phyloP scores from a whole-genome alignment of 2,797 vertebrate genomes.

The Myripristis murdjan region DNA sequence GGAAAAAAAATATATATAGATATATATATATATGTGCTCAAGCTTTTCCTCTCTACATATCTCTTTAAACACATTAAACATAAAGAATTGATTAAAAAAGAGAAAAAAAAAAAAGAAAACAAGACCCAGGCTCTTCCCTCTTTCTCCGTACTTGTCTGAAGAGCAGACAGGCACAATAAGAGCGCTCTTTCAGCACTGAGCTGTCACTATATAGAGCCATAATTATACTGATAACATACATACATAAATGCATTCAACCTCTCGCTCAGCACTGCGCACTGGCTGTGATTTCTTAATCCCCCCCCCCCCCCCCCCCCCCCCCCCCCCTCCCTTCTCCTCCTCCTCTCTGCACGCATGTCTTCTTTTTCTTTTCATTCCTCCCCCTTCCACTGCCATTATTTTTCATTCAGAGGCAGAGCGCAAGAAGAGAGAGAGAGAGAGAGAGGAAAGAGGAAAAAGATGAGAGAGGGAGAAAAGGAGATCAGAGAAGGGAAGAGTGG shows the following conservation, averaged over 20 bases:
- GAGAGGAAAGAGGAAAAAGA: neutral
- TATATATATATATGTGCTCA: too few relatives aligned
- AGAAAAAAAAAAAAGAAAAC: constrained; percentile 43
- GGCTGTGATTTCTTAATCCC: constrained; percentile 85
- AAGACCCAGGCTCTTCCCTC: constrained; percentile 55
- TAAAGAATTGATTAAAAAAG: constrained; percentile 67
- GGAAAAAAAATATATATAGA: constrained; percentile 21
- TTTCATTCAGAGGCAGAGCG: constrained; percentile 86
- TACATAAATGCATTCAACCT: constrained; percentile 85
- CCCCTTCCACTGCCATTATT: constrained; percentile 89
- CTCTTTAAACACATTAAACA: constrained; percentile 71
- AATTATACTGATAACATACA: constrained; percentile 87
- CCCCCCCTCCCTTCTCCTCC: too few relatives aligned
- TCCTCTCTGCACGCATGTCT: constrained; percentile 74
- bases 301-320: too few relatives aligned
- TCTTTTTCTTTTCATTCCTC: constrained; percentile 80
- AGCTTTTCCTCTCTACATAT: constrained; percentile 57
- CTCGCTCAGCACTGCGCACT: constrained; percentile 74
- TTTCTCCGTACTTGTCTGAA: constrained; percentile 67
- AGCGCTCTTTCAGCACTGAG: constrained; percentile 83
- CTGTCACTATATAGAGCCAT: constrained; percentile 75
- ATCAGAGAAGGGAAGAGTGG: constrained; percentile 11
- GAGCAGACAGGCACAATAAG: constrained; percentile 82
- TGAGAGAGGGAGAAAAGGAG: constrained; percentile 16
- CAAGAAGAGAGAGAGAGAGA: constrained; percentile 39